Base-by-base conservation (phyloP, 2,888 invertebrate genomes). In the Yponomeuta sedellus region DNA sequence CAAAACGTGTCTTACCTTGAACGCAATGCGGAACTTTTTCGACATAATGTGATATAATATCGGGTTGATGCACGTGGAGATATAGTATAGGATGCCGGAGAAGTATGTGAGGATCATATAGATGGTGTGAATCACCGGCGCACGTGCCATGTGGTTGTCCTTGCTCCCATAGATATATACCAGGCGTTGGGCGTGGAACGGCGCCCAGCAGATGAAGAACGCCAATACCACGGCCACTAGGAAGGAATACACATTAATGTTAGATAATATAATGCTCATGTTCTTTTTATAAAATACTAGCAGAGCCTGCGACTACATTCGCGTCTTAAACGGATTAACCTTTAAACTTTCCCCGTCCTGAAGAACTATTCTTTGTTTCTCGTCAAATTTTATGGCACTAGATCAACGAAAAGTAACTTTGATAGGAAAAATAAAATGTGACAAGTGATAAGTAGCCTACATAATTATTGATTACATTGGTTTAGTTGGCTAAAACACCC, bases 1-100 rank as follows among this genome's bases (percentile, higher is more conserved):
- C n/a, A 4, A 63, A 63, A 57, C 66, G 44, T 58, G 20, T 71
- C 74, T 81, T 88, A 97, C 97, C 95, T 96, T 97, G 86, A 98
- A 98, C 62, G 98, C 98, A 71, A 96, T 96, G 63, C 98, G 93
- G 81, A 98, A 98, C 83, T 98, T 97, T 82, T 97, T 94, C 11
- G 97, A 98, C 97, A 98, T 97, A 66, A 97, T 96, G 85, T 98
- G 96, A 88, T 98, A 98, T 57, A 98, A 93, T 70, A 98, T 93
- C 0, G 98, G 98, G 84, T 98, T 98, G 78, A 98, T 95, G 75
- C 97, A 97, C 11, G 98, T 97, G 10, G 97, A 97, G 73, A 98
- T 84, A 85, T 97, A 98, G 91, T 98, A 98, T 68, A 97, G 93
- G 0, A 98, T 93, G 0, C 98, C 98, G 0, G 97, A 97, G 56